phyloP scores from a whole-genome alignment of 2,888 invertebrate species.

The Drosophila dives region DNA sequence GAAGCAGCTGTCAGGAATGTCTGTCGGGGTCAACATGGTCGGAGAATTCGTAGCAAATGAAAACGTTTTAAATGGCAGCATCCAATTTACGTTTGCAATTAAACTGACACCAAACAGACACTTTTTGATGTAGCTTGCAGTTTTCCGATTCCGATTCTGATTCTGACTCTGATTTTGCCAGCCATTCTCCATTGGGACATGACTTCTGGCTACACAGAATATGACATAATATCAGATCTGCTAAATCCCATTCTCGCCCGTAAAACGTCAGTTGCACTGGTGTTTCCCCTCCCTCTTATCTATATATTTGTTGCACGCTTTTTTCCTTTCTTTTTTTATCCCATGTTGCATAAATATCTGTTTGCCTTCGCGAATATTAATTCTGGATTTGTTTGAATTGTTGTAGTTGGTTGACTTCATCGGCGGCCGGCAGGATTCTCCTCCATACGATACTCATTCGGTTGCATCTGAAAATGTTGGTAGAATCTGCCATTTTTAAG shows the following conservation, averaged over 20 bases:
- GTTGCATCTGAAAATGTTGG: slow-evolving; percentile 59
- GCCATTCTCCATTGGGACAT: slow-evolving; percentile 9
- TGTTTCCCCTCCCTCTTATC: not conserved
- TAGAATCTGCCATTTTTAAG: slow-evolving; percentile 53
- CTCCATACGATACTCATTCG: slow-evolving; percentile 46
- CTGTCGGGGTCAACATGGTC: slow-evolving; percentile 50
- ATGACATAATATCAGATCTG: slow-evolving; percentile 50
- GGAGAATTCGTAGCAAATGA: slow-evolving; percentile 67
- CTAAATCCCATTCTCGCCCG: slow-evolving; percentile 14
- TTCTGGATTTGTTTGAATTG: slow-evolving; percentile 1
- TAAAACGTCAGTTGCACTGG: slow-evolving; percentile 24
- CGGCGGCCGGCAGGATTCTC: not conserved
- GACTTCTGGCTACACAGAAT: slow-evolving; percentile 31
- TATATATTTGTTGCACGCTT: not conserved
- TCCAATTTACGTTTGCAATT: slow-evolving; percentile 82
- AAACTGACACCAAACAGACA: slow-evolving; percentile 83
- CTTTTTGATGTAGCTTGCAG: slow-evolving; percentile 77
- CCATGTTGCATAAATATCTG: slow-evolving; percentile 34
- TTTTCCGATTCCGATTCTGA: not conserved
- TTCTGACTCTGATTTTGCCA: not conserved
- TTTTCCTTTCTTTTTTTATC: not conserved
- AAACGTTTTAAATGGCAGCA: slow-evolving; percentile 79
- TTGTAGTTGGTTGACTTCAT: slow-evolving; percentile 2
- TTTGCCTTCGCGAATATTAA: slow-evolving; percentile 1
- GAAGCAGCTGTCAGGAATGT: slow-evolving; percentile 65